Conservation (phyloP, 2,797 vertebrate species). For the Myotis daubentonii region DNA sequence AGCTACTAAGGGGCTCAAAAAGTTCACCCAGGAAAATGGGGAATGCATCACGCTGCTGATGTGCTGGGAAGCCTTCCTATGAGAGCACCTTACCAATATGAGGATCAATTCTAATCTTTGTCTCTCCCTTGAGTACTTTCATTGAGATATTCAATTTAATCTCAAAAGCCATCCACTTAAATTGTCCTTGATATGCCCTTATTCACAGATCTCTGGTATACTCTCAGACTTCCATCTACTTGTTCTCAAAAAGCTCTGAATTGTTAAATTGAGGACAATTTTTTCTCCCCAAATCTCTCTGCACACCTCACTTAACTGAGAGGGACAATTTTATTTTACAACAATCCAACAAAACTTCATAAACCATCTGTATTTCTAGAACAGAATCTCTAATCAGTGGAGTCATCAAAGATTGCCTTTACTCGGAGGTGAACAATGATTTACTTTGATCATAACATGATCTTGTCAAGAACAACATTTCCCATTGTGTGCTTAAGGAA, state of each 20-base stretch:
- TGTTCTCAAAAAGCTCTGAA: constrained; percentile 37
- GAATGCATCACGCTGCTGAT: background rate
- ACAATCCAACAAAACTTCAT: background rate
- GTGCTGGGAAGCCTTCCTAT: background rate
- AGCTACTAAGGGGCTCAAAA: background rate
- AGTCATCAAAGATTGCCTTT: background rate
- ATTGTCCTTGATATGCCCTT: constrained; percentile 30
- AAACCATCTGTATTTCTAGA: background rate
- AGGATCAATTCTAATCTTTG: background rate
- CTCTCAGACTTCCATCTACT: constrained; percentile 16
- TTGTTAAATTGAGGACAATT: background rate
- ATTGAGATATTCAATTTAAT: constrained; percentile 47
- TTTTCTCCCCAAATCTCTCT: background rate
- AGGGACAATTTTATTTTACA: background rate
- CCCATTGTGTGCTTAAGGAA: background rate
- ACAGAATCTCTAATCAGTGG: background rate
- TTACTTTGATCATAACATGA: background rate
- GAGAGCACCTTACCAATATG: background rate
- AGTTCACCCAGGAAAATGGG: background rate
- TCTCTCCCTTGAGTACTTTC: constrained; percentile 39
- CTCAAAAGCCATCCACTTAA: constrained; percentile 55
- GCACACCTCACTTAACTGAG: background rate
- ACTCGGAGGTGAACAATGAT: background rate
- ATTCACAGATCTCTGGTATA: background rate
- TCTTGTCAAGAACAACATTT: background rate